Percentiles rank a stretch among this genome's conserved stretches.
These are phyloP conservation scores for Pocota personata DNA, from an alignment of 2,888 invertebrate species.

Conservation along the genomic window DNA sequence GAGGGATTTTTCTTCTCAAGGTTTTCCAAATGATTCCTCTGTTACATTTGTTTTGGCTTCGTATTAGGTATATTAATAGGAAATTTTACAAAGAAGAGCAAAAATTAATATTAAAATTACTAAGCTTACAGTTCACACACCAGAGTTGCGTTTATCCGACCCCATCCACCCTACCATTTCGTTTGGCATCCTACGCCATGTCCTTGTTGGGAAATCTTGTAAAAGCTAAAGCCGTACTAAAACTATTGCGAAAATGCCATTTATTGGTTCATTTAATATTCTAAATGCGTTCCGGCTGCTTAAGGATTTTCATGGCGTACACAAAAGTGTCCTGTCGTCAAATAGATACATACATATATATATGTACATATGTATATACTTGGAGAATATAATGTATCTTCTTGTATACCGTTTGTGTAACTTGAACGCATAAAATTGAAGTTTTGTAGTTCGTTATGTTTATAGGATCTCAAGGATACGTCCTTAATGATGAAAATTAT, in stretches of 20 bases:
- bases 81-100: slow-evolving; percentile 15
- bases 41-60: neutral
- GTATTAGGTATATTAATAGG: slow-evolving; percentile 1
- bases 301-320: slow-evolving; percentile 69
- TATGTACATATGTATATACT: neutral
- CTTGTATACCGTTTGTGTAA: slow-evolving; percentile 24
- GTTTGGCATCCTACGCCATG: slow-evolving; percentile 7
- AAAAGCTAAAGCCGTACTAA: slow-evolving; percentile 53
- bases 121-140: slow-evolving; percentile 25
- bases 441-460: slow-evolving; percentile 45
- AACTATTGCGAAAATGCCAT: slow-evolving; percentile 71
- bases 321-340: slow-evolving; percentile 65
- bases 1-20: slow-evolving; percentile 25
- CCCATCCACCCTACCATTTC: neutral
- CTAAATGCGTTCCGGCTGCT: slow-evolving; percentile 63
- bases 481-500: slow-evolving; percentile 64
- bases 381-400: slow-evolving; percentile 10
- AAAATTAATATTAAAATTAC: slow-evolving; percentile 63
- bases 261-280: slow-evolving; percentile 71
- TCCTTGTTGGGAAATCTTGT: slow-evolving; percentile 50
- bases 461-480: slow-evolving; percentile 27
- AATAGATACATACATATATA: neutral
- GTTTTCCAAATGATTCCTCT: slow-evolving; percentile 19
- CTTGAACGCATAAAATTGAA: slow-evolving; percentile 4
- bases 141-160: slow-evolving; percentile 1